Evolutionary conservation across 2,797 vertebrate genomes (phyloP).

Genomic region (Hypotaenidia okinawae): DNA sequence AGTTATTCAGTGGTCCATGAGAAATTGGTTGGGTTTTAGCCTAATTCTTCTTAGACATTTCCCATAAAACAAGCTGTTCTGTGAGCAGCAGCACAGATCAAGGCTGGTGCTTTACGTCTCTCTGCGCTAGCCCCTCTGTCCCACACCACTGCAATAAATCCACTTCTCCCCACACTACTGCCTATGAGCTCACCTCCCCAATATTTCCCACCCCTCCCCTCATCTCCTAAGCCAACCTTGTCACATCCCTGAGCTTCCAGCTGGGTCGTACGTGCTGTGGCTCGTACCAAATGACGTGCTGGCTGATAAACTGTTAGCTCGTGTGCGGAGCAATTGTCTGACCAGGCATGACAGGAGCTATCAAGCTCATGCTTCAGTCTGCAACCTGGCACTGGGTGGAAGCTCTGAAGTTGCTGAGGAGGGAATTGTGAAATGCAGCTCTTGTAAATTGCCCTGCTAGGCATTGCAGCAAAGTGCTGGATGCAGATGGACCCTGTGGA

Average conservation of each 20-base stretch:
- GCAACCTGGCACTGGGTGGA: background rate
- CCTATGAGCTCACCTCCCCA: conserved; percentile 30
- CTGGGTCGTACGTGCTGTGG: background rate
- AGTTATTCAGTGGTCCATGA: conserved; percentile 67
- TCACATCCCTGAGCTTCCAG: background rate
- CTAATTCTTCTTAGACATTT: conserved; percentile 44
- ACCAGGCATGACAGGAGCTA: background rate
- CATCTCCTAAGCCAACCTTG: background rate
- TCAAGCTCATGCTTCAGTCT: background rate
- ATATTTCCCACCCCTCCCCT: background rate
- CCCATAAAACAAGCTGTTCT: conserved; percentile 36
- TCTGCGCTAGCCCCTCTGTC: background rate
- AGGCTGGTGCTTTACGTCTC: background rate
- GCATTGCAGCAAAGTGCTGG: background rate
- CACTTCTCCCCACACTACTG: background rate
- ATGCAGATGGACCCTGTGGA: background rate
- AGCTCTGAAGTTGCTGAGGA: background rate
- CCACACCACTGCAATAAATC: background rate
- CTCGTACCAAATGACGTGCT: background rate
- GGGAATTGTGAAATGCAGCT: background rate
- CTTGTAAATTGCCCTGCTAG: background rate
- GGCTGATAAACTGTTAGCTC: background rate
- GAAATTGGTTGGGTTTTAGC: conserved; percentile 60
- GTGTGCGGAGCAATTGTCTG: background rate
- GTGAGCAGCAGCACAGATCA: background rate